Percentiles rank a stretch among this genome's conserved stretches.
phyloP scores from a whole-genome alignment of 2,888 invertebrate genomes.

The Nebria brevicollis region DNA sequence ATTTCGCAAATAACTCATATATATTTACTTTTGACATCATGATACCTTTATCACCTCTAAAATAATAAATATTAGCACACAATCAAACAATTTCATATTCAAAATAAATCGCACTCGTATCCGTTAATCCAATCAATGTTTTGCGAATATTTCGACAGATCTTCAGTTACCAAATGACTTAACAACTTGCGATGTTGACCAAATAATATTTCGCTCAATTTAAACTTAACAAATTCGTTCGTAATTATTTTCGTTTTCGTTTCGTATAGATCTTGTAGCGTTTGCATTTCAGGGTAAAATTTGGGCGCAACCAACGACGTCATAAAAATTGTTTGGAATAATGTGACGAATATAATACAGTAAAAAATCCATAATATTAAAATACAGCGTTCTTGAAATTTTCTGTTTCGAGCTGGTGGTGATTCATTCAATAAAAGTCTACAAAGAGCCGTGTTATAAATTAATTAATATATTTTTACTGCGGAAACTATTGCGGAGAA shows the following conservation, averaged over 20 bases:
- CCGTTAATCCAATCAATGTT: not conserved
- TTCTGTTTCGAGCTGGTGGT: slow-evolving; percentile 7
- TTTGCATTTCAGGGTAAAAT: slow-evolving; percentile 6
- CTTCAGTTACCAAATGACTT: not conserved
- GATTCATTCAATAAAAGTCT: slow-evolving; percentile 5
- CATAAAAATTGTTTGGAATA: slow-evolving; percentile 6
- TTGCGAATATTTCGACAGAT: not conserved
- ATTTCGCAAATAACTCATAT: not conserved
- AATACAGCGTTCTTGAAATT: slow-evolving; percentile 7
- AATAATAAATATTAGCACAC: slow-evolving; percentile 3
- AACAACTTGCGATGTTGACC: not conserved
- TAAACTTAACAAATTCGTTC: not conserved
- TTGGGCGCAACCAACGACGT: not conserved
- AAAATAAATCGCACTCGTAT: not conserved
- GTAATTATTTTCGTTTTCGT: not conserved
- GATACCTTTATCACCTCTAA: slow-evolving; percentile 7
- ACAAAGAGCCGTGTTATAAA: no score
- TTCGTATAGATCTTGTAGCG: slow-evolving; percentile 2
- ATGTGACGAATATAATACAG: slow-evolving; percentile 12
- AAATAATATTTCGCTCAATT: not conserved
- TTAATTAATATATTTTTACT: no score
- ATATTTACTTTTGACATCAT: not conserved
- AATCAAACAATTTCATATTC: not conserved
- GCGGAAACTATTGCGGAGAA: no score
- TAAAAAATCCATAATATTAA: not conserved